phyloP scores from a whole-genome alignment of 2,888 invertebrate genomes.

The Octonoba sinensis region DNA sequence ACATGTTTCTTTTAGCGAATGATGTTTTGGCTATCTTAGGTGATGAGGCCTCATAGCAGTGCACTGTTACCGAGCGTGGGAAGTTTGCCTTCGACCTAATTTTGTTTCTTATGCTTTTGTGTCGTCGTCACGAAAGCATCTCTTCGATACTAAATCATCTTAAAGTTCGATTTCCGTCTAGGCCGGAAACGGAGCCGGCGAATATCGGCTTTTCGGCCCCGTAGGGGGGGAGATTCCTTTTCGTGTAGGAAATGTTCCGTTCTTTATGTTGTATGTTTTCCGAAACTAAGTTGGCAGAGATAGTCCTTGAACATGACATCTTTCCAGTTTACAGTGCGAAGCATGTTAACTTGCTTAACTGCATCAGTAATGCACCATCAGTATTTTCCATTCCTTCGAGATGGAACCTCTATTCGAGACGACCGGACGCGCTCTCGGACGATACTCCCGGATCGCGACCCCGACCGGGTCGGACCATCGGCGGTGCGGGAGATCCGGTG shows the following conservation, averaged over 20 bases:
- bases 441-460: constrained; percentile 45
- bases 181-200: constrained; percentile 49
- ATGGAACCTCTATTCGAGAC: too few relatives aligned
- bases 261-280: constrained; percentile 29
- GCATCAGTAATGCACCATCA: constrained; percentile 20
- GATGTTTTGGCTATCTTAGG: constrained; percentile 42
- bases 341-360: constrained; percentile 15
- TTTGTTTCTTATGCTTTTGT: constrained; percentile 21
- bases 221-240: constrained; percentile 37
- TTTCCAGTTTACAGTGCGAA: constrained; percentile 61
- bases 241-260: constrained; percentile 13
- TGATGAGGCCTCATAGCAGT: constrained; percentile 40
- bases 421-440: too few relatives aligned
- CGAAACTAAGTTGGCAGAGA: constrained; percentile 41
- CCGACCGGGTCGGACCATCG: constrained; percentile 21
- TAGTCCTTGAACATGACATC: constrained; percentile 63
- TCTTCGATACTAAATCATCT: constrained; percentile 10
- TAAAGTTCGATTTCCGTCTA: constrained; percentile 7
- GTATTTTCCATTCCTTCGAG: neutral
- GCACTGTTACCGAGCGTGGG: constrained; percentile 41
- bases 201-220: constrained; percentile 59
- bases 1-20: too few relatives aligned
- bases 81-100: constrained; percentile 35
- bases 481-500: constrained; percentile 28
- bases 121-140: constrained; percentile 27